Percentiles rank a stretch among this genome's conserved stretches.
phyloP scores from a whole-genome alignment of 2,797 vertebrate genomes.

The Alcedo quadribrachys region DNA sequence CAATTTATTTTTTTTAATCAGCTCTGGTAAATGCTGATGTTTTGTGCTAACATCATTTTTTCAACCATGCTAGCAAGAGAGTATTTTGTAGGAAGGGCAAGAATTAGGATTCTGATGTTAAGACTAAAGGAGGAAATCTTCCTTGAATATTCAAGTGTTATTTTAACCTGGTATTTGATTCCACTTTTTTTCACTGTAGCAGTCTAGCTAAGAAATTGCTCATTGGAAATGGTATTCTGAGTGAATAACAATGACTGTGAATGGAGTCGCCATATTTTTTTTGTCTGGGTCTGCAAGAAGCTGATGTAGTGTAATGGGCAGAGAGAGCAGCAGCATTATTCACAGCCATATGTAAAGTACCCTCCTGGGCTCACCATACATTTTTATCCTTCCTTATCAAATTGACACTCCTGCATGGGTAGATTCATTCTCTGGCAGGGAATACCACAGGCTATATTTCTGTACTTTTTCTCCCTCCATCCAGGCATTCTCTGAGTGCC shows the following conservation, averaged over 20 bases:
- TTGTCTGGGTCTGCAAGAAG: constrained; percentile 14
- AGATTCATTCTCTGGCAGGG: constrained; percentile 59
- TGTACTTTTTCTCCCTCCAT: constrained; percentile 22
- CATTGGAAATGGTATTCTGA: background rate
- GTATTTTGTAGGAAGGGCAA: background rate
- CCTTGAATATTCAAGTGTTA: background rate
- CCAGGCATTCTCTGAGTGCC: constrained; percentile 25
- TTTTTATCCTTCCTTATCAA: constrained; percentile 70
- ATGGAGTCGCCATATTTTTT: background rate
- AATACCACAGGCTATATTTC: constrained; percentile 64
- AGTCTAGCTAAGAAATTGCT: background rate
- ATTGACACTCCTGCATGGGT: constrained; percentile 51
- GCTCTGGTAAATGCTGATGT: background rate
- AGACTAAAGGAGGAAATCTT: background rate
- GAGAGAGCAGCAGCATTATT: constrained; percentile 36
- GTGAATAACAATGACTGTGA: constrained; percentile 6
- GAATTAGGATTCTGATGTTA: background rate
- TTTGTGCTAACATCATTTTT: background rate
- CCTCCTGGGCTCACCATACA: constrained; percentile 41
- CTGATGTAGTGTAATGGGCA: constrained; percentile 21
- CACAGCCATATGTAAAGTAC: constrained; percentile 56
- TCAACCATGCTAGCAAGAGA: background rate
- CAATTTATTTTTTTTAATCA: background rate
- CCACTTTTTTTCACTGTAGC: background rate
- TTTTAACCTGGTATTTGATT: background rate